A percentile compares a stretch with the other conserved stretches of the same genome.
Conservation (phyloP, 2,888 invertebrate genomes). For the Acronicta leporina region DNA sequence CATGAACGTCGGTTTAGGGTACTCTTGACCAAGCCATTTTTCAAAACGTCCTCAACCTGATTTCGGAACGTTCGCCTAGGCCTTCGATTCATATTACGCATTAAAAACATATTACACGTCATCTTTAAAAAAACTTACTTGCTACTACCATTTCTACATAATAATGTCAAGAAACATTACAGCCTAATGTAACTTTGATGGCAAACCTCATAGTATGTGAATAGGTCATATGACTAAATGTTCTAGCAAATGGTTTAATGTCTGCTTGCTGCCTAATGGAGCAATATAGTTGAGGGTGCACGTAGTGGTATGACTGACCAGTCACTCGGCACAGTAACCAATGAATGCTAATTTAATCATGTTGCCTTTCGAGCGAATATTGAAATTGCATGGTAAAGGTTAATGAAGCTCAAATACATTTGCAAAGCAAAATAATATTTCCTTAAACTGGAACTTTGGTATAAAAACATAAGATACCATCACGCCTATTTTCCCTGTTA, state of each 20-base stretch:
- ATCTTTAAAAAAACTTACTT: slow-evolving; percentile 6
- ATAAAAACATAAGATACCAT: too few species aligned
- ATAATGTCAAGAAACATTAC: neutral
- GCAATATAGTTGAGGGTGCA: slow-evolving; percentile 7
- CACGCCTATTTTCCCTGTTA: too few species aligned
- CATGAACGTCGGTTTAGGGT: too few species aligned
- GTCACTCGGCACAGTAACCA: neutral
- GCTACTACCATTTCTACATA: neutral
- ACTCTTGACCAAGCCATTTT: too few species aligned
- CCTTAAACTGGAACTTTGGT: too few species aligned
- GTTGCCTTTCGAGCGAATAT: neutral
- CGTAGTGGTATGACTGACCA: neutral
- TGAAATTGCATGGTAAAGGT: neutral
- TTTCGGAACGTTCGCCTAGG: too few species aligned
- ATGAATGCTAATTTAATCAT: neutral
- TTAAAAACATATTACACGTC: neutral
- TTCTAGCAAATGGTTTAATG: slow-evolving; percentile 13
- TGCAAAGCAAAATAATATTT: neutral
- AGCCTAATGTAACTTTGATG: slow-evolving; percentile 43
- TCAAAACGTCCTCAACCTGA: too few species aligned
- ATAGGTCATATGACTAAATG: slow-evolving; percentile 10
- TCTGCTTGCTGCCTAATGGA: slow-evolving; percentile 2
- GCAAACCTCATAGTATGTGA: slow-evolving; percentile 16
- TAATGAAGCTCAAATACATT: neutral
- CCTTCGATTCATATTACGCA: neutral